Evolutionary conservation across 2,888 invertebrate genomes (phyloP).

Genomic region (Drosophila kuntzei): DNA sequence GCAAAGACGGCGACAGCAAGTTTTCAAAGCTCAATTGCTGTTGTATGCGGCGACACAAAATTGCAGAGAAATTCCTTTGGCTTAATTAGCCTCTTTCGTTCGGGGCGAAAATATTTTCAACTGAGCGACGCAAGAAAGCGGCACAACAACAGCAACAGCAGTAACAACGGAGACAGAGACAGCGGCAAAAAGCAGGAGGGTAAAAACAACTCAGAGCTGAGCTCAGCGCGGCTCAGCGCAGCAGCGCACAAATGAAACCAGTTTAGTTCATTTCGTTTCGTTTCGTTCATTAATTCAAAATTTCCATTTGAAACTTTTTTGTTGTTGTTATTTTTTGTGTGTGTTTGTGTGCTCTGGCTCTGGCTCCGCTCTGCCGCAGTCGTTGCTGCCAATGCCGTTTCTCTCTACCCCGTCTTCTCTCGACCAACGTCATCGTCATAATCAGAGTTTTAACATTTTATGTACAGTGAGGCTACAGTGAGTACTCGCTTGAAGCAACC

Average conservation of each 20-base stretch:
- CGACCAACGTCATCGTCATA: slow-evolving; percentile 72
- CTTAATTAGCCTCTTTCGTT: slow-evolving; percentile 83
- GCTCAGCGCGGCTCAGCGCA: slow-evolving; percentile 68
- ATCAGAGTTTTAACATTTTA: slow-evolving; percentile 80
- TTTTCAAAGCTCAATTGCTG: slow-evolving; percentile 76
- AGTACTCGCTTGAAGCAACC: slow-evolving; percentile 8
- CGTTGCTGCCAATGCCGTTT: slow-evolving; percentile 61
- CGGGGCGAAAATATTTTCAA: slow-evolving; percentile 81
- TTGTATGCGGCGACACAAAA: slow-evolving; percentile 62
- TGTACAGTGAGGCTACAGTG: slow-evolving; percentile 71
- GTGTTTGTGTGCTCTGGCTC: slow-evolving; percentile 37
- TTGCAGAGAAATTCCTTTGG: slow-evolving; percentile 83
- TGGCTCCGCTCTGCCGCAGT: slow-evolving; percentile 62
- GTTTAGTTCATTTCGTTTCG: slow-evolving; percentile 83
- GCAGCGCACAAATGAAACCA: slow-evolving; percentile 81
- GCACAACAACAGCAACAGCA: slow-evolving; percentile 63
- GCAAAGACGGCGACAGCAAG: slow-evolving; percentile 52
- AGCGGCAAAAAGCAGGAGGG: slow-evolving; percentile 37
- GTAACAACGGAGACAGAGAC: slow-evolving; percentile 22
- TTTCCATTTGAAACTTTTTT: slow-evolving; percentile 84
- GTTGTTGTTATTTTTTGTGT: slow-evolving; percentile 25
- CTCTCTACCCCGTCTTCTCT: slow-evolving; percentile 45
- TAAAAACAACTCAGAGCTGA: slow-evolving; percentile 75
- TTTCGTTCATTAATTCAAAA: slow-evolving; percentile 84
- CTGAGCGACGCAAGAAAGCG: slow-evolving; percentile 82